Percentiles rank a stretch among this genome's conserved stretches.
These are phyloP conservation scores for Trypoxylus dichotomus DNA, from an alignment of 1,140 invertebrate genomes.

Conservation along the genomic window DNA sequence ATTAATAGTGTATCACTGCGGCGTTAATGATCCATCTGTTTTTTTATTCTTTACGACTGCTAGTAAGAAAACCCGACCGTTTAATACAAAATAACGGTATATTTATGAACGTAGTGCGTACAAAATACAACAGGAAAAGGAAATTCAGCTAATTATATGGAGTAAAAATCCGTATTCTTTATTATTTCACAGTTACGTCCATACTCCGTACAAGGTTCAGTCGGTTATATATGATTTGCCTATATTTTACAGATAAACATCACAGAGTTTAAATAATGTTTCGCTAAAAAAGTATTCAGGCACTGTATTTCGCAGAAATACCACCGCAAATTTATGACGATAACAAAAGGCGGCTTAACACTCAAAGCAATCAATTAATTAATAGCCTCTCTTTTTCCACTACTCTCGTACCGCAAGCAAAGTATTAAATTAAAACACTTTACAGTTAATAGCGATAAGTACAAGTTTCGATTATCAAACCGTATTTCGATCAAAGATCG, in stretches of 20 bases:
- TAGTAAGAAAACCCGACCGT: not conserved
- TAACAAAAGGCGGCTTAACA: no score
- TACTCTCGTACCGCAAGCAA: no score
- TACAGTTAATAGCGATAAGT: no score
- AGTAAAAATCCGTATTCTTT: slow-evolving; percentile 22
- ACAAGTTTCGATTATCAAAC: no score
- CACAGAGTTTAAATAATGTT: no score
- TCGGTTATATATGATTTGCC: not conserved
- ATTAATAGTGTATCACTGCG: slow-evolving; percentile 16
- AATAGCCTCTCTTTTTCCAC: no score
- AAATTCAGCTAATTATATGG: slow-evolving; percentile 23
- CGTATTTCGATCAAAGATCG: no score
- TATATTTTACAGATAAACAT: not conserved
- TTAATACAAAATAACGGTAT: slow-evolving; percentile 15
- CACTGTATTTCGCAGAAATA: not conserved
- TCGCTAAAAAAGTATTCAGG: not conserved
- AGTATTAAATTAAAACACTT: no score
- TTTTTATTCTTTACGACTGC: not conserved
- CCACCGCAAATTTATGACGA: no score
- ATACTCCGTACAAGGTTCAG: not conserved
- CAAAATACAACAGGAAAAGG: slow-evolving; percentile 18
- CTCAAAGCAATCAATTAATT: no score
- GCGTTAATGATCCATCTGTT: slow-evolving; percentile 15
- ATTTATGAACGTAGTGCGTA: slow-evolving; percentile 16
- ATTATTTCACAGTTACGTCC: not conserved